A percentile compares a stretch with the other conserved stretches of the same genome.
phyloP scores from a whole-genome alignment of 2,113 vertebrate genomes.

The Cromileptes altivelis region DNA sequence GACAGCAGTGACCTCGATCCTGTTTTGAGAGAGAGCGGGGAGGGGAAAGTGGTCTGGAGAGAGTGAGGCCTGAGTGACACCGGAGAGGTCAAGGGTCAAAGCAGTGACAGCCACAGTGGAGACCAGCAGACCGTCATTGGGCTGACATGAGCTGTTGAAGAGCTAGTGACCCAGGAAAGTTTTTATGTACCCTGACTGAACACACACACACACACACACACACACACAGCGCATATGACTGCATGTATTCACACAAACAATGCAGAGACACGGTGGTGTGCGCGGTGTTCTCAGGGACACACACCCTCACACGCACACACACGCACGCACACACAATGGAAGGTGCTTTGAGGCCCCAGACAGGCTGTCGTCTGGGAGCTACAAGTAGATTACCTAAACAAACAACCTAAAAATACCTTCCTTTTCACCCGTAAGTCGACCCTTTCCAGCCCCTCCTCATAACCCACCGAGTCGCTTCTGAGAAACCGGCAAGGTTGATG shows the following conservation, averaged over 20 bases:
- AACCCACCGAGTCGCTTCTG: slow-evolving; percentile 19
- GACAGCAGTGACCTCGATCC: slow-evolving; percentile 60
- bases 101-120: slow-evolving; percentile 64
- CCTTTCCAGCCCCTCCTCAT: slow-evolving; percentile 19
- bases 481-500: slow-evolving; percentile 47
- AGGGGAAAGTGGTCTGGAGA: slow-evolving; percentile 29
- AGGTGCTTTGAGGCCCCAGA: slow-evolving; percentile 83
- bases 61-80: slow-evolving; percentile 52
- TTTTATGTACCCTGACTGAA: slow-evolving; percentile 54
- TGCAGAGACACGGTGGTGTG: slow-evolving; percentile 36
- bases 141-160: slow-evolving; percentile 69
- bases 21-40: slow-evolving; percentile 21
- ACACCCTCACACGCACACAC: slow-evolving; percentile 47
- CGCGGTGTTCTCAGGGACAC: slow-evolving; percentile 44
- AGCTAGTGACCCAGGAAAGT: slow-evolving; percentile 64
- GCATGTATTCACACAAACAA: slow-evolving; percentile 1
- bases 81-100: slow-evolving; percentile 65
- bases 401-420: slow-evolving; percentile 83
- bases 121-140: slow-evolving; percentile 50
- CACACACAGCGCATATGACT: neutral
- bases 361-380: slow-evolving; percentile 81
- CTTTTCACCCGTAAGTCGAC: slow-evolving; percentile 57
- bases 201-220: slow-evolving; percentile 3
- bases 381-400: slow-evolving; percentile 81
- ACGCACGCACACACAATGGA: slow-evolving; percentile 77